Percentiles rank a stretch among this genome's conserved stretches.
Evolutionary conservation across 1,140 invertebrate genomes (phyloP).

Genomic region (Hyposmocoma kahamanoa): DNA sequence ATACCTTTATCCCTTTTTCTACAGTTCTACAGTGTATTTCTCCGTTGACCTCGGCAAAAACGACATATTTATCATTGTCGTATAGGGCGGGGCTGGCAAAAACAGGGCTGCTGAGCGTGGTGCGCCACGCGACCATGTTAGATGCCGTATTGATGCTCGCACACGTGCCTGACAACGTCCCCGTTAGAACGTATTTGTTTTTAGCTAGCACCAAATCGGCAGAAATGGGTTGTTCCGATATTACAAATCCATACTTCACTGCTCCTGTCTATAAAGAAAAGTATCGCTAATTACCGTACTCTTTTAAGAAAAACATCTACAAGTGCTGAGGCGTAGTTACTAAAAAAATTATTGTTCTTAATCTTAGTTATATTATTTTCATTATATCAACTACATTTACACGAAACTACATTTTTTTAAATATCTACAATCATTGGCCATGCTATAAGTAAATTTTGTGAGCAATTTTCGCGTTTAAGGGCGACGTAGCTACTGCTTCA

Average conservation of each 20-base stretch:
- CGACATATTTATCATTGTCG: slow-evolving; percentile 62
- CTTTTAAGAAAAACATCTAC: too few relatives aligned
- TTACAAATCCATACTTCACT: slow-evolving; percentile 35
- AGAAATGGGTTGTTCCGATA: slow-evolving; percentile 74
- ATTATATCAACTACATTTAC: too few relatives aligned
- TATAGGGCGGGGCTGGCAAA: slow-evolving; percentile 77
- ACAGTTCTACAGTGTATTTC: slow-evolving; percentile 69
- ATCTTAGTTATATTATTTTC: too few relatives aligned
- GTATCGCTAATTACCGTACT: too few relatives aligned
- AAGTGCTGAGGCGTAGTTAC: too few relatives aligned
- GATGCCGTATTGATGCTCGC: slow-evolving; percentile 66
- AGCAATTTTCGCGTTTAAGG: too few relatives aligned
- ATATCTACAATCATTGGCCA: too few relatives aligned
- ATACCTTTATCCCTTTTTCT: slow-evolving; percentile 59
- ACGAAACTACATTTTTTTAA: too few relatives aligned
- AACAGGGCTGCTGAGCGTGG: slow-evolving; percentile 74
- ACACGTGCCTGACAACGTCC: slow-evolving; percentile 75
- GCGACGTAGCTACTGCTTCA: too few relatives aligned
- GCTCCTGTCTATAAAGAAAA: slow-evolving; percentile 55
- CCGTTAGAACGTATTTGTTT: slow-evolving; percentile 61
- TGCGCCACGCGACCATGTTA: slow-evolving; percentile 72
- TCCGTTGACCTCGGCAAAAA: slow-evolving; percentile 76
- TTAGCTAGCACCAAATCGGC: slow-evolving; percentile 75
- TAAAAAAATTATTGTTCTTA: too few relatives aligned
- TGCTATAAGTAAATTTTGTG: too few relatives aligned